Percentiles rank a stretch among this genome's conserved stretches.
phyloP scores from a whole-genome alignment of 2,113 vertebrate genomes.

The Cyanoliseus patagonus region DNA sequence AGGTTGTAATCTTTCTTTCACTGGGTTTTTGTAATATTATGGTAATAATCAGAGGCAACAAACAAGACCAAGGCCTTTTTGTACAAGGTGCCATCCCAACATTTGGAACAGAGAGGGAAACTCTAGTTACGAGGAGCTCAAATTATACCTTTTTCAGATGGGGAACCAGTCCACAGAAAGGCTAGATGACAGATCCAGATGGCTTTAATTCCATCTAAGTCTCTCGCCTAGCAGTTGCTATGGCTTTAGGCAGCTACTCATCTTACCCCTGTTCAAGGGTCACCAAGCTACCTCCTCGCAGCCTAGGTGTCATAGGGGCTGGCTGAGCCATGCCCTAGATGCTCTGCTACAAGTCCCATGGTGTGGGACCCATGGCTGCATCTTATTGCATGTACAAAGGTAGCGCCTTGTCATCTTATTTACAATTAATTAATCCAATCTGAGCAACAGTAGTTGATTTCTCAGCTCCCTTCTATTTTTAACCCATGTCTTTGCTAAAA shows the following conservation, averaged over 20 bases:
- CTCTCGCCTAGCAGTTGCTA: background rate
- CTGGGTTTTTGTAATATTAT: background rate
- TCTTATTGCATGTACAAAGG: background rate
- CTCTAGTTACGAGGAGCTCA: background rate
- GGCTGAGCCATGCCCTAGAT: accelerated
- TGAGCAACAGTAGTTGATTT: background rate
- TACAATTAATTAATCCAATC: background rate
- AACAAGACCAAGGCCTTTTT: background rate
- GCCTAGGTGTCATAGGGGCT: background rate
- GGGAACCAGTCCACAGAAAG: background rate
- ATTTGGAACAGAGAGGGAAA: background rate
- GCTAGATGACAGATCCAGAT: background rate
- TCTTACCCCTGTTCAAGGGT: background rate
- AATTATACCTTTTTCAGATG: background rate
- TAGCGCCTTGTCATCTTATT: background rate
- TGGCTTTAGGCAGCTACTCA: background rate
- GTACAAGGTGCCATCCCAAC: background rate
- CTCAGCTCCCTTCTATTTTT: conserved; percentile 26
- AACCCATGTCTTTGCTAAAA: background rate
- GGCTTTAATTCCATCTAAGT: conserved; percentile 8
- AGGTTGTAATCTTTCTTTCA: background rate
- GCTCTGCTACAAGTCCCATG: background rate
- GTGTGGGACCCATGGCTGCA: accelerated
- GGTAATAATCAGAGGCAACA: background rate
- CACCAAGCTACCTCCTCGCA: background rate